Conservation (phyloP, 2,113 vertebrate genomes). For the Cryptotis parvus region DNA sequence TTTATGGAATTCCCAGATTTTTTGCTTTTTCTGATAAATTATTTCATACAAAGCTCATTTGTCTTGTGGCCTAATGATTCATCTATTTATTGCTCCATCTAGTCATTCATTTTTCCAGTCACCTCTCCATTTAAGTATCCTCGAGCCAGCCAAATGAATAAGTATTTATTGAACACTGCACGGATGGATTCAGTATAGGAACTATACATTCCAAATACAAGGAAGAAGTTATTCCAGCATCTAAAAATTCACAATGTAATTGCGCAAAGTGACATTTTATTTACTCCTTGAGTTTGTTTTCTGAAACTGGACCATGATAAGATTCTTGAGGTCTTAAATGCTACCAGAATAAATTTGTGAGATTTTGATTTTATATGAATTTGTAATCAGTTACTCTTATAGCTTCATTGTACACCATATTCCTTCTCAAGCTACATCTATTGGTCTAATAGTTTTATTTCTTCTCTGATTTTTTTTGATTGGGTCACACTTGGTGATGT, state of each 20-base stretch:
- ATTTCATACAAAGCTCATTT: slow-evolving; percentile 23
- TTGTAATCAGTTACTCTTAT: background rate
- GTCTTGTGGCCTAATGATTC: background rate
- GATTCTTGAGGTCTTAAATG: background rate
- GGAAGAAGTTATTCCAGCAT: background rate
- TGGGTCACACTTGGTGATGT: too few species aligned
- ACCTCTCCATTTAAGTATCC: background rate
- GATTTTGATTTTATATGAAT: background rate
- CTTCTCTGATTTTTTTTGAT: background rate
- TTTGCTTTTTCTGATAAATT: slow-evolving; percentile 23
- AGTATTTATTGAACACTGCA: background rate
- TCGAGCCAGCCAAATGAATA: background rate
- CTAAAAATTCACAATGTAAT: background rate
- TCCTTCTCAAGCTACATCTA: background rate
- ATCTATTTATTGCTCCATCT: background rate
- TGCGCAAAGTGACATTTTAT: background rate
- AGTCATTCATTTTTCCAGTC: background rate
- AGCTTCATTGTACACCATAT: background rate
- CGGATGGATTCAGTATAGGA: background rate
- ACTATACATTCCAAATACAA: slow-evolving; percentile 22
- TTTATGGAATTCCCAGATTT: background rate
- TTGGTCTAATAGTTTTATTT: background rate
- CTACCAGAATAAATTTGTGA: slow-evolving; percentile 4
- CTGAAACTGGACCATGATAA: background rate
- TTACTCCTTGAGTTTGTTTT: slow-evolving; percentile 16